Evolutionary conservation across 2,797 vertebrate genomes (phyloP), one percentile per base, ranked within the genome.

Genomic region (Leptodactylus fallax): DNA sequence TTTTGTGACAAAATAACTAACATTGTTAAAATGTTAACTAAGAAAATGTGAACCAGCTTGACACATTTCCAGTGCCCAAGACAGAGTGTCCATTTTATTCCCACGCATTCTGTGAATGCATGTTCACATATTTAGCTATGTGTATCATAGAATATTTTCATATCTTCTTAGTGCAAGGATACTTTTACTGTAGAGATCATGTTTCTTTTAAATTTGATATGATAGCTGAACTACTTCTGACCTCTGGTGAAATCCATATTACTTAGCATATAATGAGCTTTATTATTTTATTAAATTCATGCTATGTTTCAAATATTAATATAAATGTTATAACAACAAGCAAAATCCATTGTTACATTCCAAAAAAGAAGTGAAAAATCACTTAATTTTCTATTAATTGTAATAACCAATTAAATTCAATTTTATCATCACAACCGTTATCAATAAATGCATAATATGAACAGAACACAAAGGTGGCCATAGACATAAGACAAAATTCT

Each of bases 171-270:
- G 76, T 61, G 63, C n/a, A 85, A 83, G 55, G 63, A 88, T 85
- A 79, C 19, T 60, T 72, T 88, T 82, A 53, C 84, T 78, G 76
- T 67, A n/a, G 55, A 19, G 51, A 88, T 85, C 81, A 84, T 36
- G 74, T 88, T 88, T 58, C 82, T 27, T 71, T 84, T 79, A 51
- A 88, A 88, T 76, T 88, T 88, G 82, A 88, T 88, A 85, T 85
- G 82, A 88, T 72, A 58, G 79, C 79, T 88, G 87, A 88, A 84
- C 87, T 88, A 85, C 71, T 47, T 45, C 51, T 88, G 87, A 88
- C 81, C 87, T 88, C 58, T 61, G 55, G 53, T 80, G 77, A 88
- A 56, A 65, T 27, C 72, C 23, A 79, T 80, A 83, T 84, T 88
- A 65, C 82, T 83, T 88, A 88, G 49, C 12, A 53, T 58, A 79